A percentile compares a stretch with the other conserved stretches of the same genome.
Conservation (phyloP, 2,797 vertebrate genomes). For the Phrynocephalus forsythii region DNA sequence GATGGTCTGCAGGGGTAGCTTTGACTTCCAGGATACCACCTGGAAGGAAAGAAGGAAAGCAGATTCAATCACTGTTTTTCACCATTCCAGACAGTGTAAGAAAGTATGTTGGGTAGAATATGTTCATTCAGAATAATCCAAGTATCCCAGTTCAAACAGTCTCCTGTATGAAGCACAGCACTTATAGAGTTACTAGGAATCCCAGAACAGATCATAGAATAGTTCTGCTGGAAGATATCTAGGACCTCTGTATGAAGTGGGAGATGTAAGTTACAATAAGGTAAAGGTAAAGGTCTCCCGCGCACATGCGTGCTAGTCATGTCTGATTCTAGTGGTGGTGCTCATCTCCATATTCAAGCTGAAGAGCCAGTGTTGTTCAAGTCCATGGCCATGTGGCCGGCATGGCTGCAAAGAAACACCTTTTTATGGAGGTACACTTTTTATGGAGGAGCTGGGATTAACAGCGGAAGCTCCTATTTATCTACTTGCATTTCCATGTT, state of each 20-base stretch:
- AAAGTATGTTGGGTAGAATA: background rate
- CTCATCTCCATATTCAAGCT: no score
- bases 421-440: background rate
- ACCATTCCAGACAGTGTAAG: background rate
- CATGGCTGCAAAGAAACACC: no score
- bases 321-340: no score
- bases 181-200: background rate
- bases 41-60: slow-evolving; percentile 55
- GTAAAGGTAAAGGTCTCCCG: no score
- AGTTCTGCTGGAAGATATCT: background rate
- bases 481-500: background rate
- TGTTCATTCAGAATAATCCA: background rate
- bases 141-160: background rate
- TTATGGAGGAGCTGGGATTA: no score
- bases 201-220: background rate
- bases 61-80: slow-evolving; percentile 17
- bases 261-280: no score
- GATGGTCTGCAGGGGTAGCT: slow-evolving; percentile 96
- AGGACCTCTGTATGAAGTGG: no score
- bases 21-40: slow-evolving; percentile 96
- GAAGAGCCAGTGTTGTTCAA: no score
- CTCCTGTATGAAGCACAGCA: background rate
- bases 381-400: no score
- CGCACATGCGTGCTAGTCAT: no score
- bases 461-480: no score